Evolutionary conservation across 2,888 invertebrate species (phyloP).

Genomic region (Ganaspis brasiliensis): DNA sequence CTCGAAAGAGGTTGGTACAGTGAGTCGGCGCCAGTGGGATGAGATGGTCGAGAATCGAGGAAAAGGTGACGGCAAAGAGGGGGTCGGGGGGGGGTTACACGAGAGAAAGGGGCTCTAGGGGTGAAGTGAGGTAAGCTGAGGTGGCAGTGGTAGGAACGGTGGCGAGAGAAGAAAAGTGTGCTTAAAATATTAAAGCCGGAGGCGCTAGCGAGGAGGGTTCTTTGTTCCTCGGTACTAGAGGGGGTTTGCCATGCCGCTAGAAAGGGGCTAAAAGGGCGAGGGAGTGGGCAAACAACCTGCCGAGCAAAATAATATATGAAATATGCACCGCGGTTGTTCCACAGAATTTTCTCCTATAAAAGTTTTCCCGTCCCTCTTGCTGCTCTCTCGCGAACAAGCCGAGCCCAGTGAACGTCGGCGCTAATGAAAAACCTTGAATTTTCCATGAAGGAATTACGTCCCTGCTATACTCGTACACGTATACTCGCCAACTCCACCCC

Average conservation of each 20-base stretch:
- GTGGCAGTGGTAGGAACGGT: conserved; percentile 49
- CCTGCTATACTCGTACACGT: conserved; percentile 44
- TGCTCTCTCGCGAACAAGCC: conserved; percentile 56
- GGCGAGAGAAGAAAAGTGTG: conserved; percentile 77
- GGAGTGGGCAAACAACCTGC: conserved; percentile 77
- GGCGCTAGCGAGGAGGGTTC: conserved; percentile 76
- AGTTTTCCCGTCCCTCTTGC: conserved; percentile 61
- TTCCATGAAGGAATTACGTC: conserved; percentile 78
- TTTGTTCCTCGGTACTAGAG: conserved; percentile 76
- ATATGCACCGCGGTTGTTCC: conserved; percentile 77
- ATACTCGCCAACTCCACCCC: conserved; percentile 28
- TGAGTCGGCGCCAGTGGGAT: neutral
- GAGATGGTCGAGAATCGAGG: conserved; percentile 30
- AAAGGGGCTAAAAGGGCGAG: conserved; percentile 62
- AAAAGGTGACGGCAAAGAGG: conserved; percentile 38
- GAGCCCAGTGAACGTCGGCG: conserved; percentile 61
- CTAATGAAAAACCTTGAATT: conserved; percentile 80
- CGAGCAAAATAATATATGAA: conserved; percentile 80
- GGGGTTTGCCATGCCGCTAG: conserved; percentile 54
- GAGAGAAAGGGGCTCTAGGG: conserved; percentile 50
- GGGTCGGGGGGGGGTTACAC: conserved; percentile 51
- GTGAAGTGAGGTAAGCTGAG: conserved; percentile 51
- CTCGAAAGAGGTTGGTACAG: conserved; percentile 21
- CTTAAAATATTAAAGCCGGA: conserved; percentile 80
- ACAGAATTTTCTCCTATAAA: conserved; percentile 71